Conservation (phyloP, 2,888 invertebrate genomes). For the Acronicta psi region DNA sequence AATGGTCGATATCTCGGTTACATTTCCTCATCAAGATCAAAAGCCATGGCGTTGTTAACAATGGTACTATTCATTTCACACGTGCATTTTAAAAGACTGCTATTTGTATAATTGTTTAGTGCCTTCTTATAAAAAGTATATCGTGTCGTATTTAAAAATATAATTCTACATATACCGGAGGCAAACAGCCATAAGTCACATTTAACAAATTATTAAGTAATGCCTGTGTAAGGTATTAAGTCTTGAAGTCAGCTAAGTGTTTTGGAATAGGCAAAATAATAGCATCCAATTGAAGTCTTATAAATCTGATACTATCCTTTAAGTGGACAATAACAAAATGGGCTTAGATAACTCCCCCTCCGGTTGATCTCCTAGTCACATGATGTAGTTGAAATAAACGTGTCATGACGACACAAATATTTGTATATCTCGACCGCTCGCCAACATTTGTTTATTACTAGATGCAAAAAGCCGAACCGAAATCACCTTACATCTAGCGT, state of each 20-base stretch:
- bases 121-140: too few species aligned
- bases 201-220: too few species aligned
- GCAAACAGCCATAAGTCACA: too few species aligned
- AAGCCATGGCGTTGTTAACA: too few species aligned
- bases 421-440: constrained; percentile 45
- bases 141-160: too few species aligned
- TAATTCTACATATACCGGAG: too few species aligned
- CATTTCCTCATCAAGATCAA: too few species aligned
- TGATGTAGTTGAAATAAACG: constrained; percentile 58
- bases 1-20: too few species aligned
- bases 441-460: constrained; percentile 54
- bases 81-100: too few species aligned
- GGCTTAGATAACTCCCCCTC: constrained; percentile 47
- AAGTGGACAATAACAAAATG: constrained; percentile 61
- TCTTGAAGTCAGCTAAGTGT: too few species aligned
- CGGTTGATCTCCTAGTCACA: constrained; percentile 52
- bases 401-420: constrained; percentile 38
- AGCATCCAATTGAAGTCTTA: constrained; percentile 29
- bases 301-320: constrained; percentile 41
- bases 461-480: constrained; percentile 39
- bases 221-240: neutral
- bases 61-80: too few species aligned
- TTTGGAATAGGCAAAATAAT: constrained; percentile 14
- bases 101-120: too few species aligned
- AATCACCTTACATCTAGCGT: constrained; percentile 24